A percentile compares a stretch with the other conserved stretches of the same genome.
Evolutionary conservation across 1,140 invertebrate species (phyloP).

Genomic region (Achroia grisella): DNA sequence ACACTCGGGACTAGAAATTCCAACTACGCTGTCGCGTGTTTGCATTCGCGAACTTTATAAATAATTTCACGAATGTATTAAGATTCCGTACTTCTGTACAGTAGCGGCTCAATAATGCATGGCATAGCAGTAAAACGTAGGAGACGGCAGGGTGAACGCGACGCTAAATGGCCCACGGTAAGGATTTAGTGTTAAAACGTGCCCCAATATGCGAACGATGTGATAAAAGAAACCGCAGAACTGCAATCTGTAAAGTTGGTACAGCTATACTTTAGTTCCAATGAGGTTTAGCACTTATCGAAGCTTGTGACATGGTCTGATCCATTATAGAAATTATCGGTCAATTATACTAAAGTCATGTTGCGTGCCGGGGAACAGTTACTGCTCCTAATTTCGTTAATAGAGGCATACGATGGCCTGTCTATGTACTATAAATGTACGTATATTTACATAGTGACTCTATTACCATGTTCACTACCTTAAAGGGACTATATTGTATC

Average conservation of each 20-base stretch:
- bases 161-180: constrained; percentile 53
- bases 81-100: constrained; percentile 34
- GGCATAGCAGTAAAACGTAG: constrained; percentile 46
- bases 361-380: too few species aligned
- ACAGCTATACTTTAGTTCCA: background rate
- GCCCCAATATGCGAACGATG: constrained; percentile 51
- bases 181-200: constrained; percentile 54
- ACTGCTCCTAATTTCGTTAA: too few species aligned
- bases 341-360: too few species aligned
- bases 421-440: too few species aligned
- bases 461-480: too few species aligned
- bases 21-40: constrained; percentile 5
- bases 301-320: too few species aligned
- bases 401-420: too few species aligned
- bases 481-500: too few species aligned
- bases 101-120: constrained; percentile 49
- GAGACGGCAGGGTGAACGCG: constrained; percentile 20
- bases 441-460: too few species aligned
- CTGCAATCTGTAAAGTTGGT: constrained; percentile 16
- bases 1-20: constrained; percentile 13
- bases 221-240: constrained; percentile 40
- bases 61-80: constrained; percentile 43
- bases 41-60: constrained; percentile 34
- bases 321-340: too few species aligned
- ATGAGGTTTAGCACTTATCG: background rate